Percentiles rank a stretch among this genome's conserved stretches.
These are phyloP conservation scores for Ascidia mentula DNA, from an alignment of 23 tunicate species.

Conservation along the genomic window DNA sequence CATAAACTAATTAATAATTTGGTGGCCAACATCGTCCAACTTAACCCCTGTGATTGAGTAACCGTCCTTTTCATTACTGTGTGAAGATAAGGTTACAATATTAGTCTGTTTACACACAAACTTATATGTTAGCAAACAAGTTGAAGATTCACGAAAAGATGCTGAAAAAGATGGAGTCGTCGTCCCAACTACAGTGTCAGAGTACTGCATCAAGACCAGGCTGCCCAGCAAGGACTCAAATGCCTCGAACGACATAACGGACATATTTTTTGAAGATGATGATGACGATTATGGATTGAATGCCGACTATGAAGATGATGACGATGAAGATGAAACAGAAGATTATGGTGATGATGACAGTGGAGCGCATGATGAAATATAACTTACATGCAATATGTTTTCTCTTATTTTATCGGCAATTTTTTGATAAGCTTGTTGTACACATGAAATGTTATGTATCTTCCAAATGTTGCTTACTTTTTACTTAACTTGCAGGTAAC, in stretches of 20 bases:
- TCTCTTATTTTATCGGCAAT: slow-evolving; percentile 1
- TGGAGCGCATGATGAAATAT: slow-evolving; percentile 46
- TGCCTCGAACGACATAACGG: slow-evolving; percentile 63
- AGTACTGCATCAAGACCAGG: slow-evolving; percentile 87
- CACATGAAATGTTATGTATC: slow-evolving; percentile 7
- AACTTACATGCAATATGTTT: slow-evolving; percentile 11
- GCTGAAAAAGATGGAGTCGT: slow-evolving; percentile 85
- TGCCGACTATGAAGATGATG: slow-evolving; percentile 59
- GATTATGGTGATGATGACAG: slow-evolving; percentile 83
- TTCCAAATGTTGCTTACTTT: slow-evolving; percentile 4
- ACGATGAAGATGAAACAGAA: slow-evolving; percentile 72
- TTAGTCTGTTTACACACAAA: background rate
- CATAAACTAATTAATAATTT: too few relatives aligned
- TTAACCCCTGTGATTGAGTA: too few relatives aligned
- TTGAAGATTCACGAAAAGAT: slow-evolving; percentile 84
- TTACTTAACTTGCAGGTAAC: background rate
- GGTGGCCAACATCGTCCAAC: too few relatives aligned
- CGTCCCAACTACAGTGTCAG: slow-evolving; percentile 91
- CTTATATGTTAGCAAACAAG: slow-evolving; percentile 59
- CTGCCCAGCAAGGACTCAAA: slow-evolving; percentile 82
- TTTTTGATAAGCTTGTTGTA: background rate
- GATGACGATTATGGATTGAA: slow-evolving; percentile 60
- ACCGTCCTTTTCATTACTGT: too few relatives aligned
- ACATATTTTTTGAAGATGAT: slow-evolving; percentile 74
- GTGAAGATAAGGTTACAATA: too few relatives aligned